A percentile compares a stretch with the other conserved stretches of the same genome.
These are phyloP conservation scores for Puma concolor DNA, from an alignment of 2,113 vertebrate genomes.

Conservation along the genomic window DNA sequence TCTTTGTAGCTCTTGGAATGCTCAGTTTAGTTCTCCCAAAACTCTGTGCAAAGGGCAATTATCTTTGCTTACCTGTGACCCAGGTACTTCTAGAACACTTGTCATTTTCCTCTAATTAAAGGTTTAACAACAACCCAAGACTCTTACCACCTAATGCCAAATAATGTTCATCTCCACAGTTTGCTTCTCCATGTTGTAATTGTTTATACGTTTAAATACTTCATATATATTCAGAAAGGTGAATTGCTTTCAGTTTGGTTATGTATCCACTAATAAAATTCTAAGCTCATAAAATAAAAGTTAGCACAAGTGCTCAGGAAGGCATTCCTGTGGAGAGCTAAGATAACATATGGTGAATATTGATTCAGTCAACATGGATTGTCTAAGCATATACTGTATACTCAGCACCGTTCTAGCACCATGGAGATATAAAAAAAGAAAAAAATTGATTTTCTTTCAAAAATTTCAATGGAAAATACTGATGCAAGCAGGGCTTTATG, in stretches of 20 bases:
- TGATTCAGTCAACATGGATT: not conserved
- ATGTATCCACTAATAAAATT: not conserved
- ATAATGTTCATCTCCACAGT: not conserved
- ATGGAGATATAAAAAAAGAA: not conserved
- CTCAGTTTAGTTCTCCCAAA: not conserved
- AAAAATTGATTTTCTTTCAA: conserved; percentile 11
- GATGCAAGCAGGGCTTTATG: not conserved
- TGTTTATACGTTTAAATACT: not conserved
- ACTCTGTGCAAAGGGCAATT: not conserved
- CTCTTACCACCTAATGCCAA: not conserved
- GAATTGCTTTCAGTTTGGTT: not conserved
- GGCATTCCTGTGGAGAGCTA: not conserved
- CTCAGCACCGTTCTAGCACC: not conserved
- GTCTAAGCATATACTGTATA: not conserved
- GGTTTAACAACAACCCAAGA: not conserved
- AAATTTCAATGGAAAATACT: not conserved
- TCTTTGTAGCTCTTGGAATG: not conserved
- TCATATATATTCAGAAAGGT: not conserved
- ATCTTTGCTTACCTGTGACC: not conserved
- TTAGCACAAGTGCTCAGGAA: not conserved
- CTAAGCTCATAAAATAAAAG: not conserved
- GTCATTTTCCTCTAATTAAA: not conserved
- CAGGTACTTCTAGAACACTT: not conserved
- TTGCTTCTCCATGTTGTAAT: not conserved
- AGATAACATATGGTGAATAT: not conserved